Base-by-base conservation (phyloP, 2,113 vertebrate genomes). In the Hypocryptadius cinnamomeus region DNA sequence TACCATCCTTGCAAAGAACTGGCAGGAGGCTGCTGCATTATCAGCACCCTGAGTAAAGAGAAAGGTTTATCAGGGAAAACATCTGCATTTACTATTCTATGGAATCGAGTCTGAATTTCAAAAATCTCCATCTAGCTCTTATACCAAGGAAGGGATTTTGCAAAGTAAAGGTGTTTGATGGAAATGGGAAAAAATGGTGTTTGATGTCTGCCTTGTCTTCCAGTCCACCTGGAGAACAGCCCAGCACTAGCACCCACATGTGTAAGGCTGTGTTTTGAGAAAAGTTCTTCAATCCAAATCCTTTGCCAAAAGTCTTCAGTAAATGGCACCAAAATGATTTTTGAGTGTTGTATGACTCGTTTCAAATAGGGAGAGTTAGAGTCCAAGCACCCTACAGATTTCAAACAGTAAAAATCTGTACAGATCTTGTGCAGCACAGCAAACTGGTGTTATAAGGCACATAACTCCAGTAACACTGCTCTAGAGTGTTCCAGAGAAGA, bases 71-170 rank as follows among this genome's bases (percentile, higher is more conserved):
- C 42, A 33, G 35, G 24, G 51, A 93, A 70, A 66, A 54, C 8
- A 50, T 31, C 51, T 85, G 42, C 23, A 31, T 76, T 77, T 61
- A 50, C 42, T 40, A 2, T 61, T 76, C 64, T 3, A 3, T 24
- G 15, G 33, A 87, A 90, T 56, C 23, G 40, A 69, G 64, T 12
- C 22, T 30, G 40, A 35, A 85, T 44, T 72, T 79, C 3, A 87
- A 60, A 85, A 66, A 69, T 35, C 22, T 50, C 47, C 40, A 61
- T 48, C 33, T 63, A 70, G 23, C 30, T 54, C 45, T 78, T 47
- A 57, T 80, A 83, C 0, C 0, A 64, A 77, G 37, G 48, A 51
- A 48, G 17, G 7, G 30, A 65, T 69, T 69, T 63, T 1, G 0
- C 50, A 59, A 66, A 72, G 63, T 42, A 50, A 93, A 93, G 8